Percentiles rank a stretch among this genome's conserved stretches.
Evolutionary conservation across 2,888 invertebrate species (phyloP).

Genomic region (Caenorhabditis sp.): DNA sequence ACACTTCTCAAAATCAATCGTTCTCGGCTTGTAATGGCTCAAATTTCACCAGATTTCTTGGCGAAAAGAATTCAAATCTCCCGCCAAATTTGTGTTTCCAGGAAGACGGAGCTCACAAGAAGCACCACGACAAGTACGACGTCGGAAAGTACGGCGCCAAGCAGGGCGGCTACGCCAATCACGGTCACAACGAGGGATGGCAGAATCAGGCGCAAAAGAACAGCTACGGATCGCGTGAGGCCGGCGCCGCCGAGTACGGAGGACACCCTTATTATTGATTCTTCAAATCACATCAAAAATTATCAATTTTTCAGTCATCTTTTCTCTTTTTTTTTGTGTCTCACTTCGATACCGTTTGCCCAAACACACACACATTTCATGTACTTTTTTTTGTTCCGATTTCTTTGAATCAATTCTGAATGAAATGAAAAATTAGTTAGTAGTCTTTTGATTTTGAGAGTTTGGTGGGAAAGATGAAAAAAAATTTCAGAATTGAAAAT

Average conservation of each 20-base stretch:
- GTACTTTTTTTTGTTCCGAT: not conserved
- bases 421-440: not conserved
- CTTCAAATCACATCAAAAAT: not conserved
- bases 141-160: slow-evolving; percentile 61
- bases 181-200: slow-evolving; percentile 67
- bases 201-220: slow-evolving; percentile 66
- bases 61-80: no score
- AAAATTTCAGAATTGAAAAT: no score
- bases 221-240: slow-evolving; percentile 53
- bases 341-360: not conserved
- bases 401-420: not conserved
- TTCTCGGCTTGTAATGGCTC: not conserved
- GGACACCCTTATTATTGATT: slow-evolving; percentile 60
- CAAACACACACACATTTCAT: not conserved
- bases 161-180: slow-evolving; percentile 53
- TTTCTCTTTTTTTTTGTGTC: not conserved
- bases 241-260: slow-evolving; percentile 47
- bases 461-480: no score
- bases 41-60: no score
- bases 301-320: not conserved
- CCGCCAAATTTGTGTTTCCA: no score
- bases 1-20: not conserved
- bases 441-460: not conserved
- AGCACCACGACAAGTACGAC: slow-evolving; percentile 64
- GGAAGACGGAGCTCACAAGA: slow-evolving; percentile 62